These are phyloP conservation scores for Odocoileus virginianus DNA, from an alignment of 2,113 vertebrate genomes.

Conservation along the genomic window DNA sequence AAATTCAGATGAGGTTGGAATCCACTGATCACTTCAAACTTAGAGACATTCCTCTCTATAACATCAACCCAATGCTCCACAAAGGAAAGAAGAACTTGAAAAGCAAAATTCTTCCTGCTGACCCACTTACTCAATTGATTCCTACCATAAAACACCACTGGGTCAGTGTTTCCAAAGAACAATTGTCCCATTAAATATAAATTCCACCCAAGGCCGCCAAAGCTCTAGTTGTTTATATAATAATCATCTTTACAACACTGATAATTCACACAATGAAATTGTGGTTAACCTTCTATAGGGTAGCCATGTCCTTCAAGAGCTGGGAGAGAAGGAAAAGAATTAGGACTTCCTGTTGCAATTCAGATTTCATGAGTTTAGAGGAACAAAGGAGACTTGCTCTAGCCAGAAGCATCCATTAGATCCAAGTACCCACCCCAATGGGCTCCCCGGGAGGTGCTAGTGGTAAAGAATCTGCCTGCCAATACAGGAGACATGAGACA, in stretches of 20 bases:
- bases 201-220: neutral
- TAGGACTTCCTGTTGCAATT: neutral
- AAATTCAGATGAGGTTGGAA: slow-evolving; percentile 9
- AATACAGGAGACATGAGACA: neutral
- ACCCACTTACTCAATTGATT: neutral
- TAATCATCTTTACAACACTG: neutral
- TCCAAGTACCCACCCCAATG: neutral
- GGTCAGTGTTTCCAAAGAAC: slow-evolving; percentile 22
- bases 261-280: neutral
- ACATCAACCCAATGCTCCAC: neutral
- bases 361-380: neutral
- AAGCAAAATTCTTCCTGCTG: slow-evolving; percentile 25
- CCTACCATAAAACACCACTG: neutral
- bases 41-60: neutral
- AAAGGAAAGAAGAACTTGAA: neutral
- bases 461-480: neutral
- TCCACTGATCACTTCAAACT: neutral
- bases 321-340: neutral
- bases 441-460: rapidly evolving
- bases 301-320: neutral
- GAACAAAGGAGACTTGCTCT: neutral
- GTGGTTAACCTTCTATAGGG: neutral
- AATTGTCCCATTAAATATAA: slow-evolving; percentile 31
- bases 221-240: neutral
- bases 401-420: neutral